Evolutionary conservation across 1,140 invertebrate genomes (phyloP).

Genomic region (Pentalonia nigronervosa): DNA sequence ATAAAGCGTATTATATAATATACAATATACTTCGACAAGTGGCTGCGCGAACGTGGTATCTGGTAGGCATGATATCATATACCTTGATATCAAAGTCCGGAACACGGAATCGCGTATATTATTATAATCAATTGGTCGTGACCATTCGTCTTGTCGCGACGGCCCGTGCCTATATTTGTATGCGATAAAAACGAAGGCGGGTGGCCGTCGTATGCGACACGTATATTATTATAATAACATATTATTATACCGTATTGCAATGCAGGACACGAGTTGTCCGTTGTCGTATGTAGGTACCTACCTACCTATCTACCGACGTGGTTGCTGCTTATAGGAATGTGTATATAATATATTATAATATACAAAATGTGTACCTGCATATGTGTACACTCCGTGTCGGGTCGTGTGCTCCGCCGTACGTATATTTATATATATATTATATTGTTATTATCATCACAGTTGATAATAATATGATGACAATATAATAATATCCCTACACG

Average conservation of each 20-base stretch:
- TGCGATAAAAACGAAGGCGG: neutral
- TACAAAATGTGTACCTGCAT: neutral
- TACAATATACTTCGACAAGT: neutral
- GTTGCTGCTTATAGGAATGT: neutral
- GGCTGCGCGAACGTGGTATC: neutral
- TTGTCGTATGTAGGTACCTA: neutral
- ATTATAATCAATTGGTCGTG: neutral
- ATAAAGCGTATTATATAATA: neutral
- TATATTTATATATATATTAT: neutral
- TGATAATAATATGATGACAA: neutral
- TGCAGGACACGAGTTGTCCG: neutral
- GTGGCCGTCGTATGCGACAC: neutral
- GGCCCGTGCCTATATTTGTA: neutral
- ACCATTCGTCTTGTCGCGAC: neutral
- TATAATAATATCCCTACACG: neutral
- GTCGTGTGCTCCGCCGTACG: neutral
- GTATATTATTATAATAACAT: slow-evolving; percentile 10
- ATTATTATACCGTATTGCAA: neutral
- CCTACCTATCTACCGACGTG: neutral
- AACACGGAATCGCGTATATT: neutral
- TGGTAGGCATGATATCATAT: neutral
- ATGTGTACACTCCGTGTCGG: neutral
- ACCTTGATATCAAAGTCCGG: too few relatives aligned
- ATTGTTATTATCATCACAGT: neutral
- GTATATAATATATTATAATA: neutral